Percentiles rank a stretch among this genome's conserved stretches.
Evolutionary conservation across 2,797 vertebrate genomes (phyloP).

Genomic region (Mus spretus): DNA sequence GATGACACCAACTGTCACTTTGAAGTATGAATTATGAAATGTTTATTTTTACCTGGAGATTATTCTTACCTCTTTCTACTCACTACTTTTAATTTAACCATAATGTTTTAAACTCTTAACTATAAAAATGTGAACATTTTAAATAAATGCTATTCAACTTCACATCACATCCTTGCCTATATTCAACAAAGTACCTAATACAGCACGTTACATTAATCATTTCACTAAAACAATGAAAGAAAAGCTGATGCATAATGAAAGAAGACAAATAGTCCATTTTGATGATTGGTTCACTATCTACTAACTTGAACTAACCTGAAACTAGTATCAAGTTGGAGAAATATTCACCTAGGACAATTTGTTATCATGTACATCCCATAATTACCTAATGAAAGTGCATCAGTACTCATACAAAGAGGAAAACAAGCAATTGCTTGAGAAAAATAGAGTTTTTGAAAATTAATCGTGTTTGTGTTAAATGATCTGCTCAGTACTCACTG

Average conservation of each 20-base stretch:
- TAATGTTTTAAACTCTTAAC: not conserved
- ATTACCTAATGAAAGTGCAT: not conserved
- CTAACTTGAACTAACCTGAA: not conserved
- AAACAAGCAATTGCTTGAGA: not conserved
- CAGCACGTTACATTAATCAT: not conserved
- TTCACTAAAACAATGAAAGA: not conserved
- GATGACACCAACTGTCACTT: not conserved
- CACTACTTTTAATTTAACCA: not conserved
- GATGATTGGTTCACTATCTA: not conserved
- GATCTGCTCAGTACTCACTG: not conserved
- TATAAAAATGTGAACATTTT: not conserved
- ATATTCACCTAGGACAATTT: constrained; percentile 8
- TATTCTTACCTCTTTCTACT: not conserved
- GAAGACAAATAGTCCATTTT: not conserved
- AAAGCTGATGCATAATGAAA: not conserved
- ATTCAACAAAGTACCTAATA: not conserved
- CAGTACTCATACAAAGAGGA: constrained; percentile 7
- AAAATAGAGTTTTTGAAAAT: not conserved
- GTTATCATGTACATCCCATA: not conserved
- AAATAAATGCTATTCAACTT: not conserved
- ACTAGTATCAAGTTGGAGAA: not conserved
- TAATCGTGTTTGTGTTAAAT: not conserved
- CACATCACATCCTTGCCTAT: not conserved
- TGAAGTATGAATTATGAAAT: not conserved
- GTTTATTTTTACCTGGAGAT: not conserved